Base-by-base conservation (phyloP, 2,797 vertebrate genomes). In the Enteromius radiatus region DNA sequence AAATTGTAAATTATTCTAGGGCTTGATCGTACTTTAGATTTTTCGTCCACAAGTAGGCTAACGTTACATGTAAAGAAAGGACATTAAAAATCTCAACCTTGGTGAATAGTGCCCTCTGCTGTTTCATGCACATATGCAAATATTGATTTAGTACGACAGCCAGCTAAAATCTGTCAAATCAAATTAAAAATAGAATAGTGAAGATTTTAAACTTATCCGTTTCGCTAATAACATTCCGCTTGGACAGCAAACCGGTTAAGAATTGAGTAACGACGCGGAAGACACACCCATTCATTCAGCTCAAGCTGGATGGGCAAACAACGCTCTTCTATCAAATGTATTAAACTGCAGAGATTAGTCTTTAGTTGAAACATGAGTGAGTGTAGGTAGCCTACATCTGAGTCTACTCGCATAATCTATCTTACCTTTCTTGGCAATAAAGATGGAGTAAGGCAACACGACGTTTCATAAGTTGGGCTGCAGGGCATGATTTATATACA, bases 61-160 rank as follows among this genome's bases (percentile, higher is more conserved):
- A n/a, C n/a, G n/a, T n/a, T 67, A 38, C 65, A 41, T 68, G 41
- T 68, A 68, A 43, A 43, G 11, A 41, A 19, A 67, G 11, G 1
- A 38, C n/a, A 0, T 28, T 17, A 19, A 17, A 49, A 64, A 38
- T 4, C 19, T 4, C 11, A 70, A 65, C 21, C 2, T 54, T 21
- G 45, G 61, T 67, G 28, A 81, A 54, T n/a, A 81, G n/a, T 33
- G 59, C 11, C 61, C 9, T 81, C 80, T 81, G 12, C 17, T 74
- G 80, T 28, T 81, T 38, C 0, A 19, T 80, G 1, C 1, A 15
- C 4, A 68, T 3, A 59, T 43, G 31, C 9, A 54, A 41, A 23
- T 26, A 14, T 52, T 21, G 19, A 31, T 31, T 36, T 19, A 31
- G 43, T 9, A n/a, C 36, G 3, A n/a, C 7, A 9, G 9, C n/a